Evolutionary conservation across 2,113 vertebrate genomes (phyloP).

Genomic region (Motacilla alba): DNA sequence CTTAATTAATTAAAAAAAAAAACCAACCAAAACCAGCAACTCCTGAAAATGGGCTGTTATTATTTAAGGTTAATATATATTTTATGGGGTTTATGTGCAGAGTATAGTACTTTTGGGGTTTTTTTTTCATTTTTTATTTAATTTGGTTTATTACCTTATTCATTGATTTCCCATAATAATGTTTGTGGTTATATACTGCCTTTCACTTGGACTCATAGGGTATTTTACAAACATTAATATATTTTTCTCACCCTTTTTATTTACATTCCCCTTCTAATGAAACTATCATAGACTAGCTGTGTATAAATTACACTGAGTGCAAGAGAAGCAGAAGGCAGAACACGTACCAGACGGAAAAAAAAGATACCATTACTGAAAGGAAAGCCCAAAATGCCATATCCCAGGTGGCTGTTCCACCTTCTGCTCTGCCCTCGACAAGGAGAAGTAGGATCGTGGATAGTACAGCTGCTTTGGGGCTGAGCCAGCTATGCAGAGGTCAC

Average conservation of each 20-base stretch:
- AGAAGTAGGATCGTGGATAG: neutral
- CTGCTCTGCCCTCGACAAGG: neutral
- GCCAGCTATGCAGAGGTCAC: neutral
- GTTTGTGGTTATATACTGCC: conserved; percentile 20
- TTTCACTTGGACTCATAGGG: neutral
- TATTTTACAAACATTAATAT: conserved; percentile 17
- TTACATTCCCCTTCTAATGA: conserved; percentile 25
- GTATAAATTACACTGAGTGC: neutral
- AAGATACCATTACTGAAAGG: neutral
- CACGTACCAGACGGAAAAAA: neutral
- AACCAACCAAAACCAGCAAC: neutral
- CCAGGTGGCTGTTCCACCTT: neutral
- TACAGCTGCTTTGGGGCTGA: neutral
- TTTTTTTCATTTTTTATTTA: neutral
- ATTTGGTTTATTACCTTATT: conserved; percentile 43
- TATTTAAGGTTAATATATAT: neutral
- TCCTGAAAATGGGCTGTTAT: neutral
- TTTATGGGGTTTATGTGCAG: neutral
- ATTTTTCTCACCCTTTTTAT: conserved; percentile 12
- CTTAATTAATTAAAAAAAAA: neutral
- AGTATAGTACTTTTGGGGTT: neutral
- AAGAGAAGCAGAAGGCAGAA: neutral
- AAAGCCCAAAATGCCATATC: neutral
- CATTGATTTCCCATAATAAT: conserved; percentile 48
- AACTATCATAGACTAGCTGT: neutral